A percentile compares a stretch with the other conserved stretches of the same genome.
Conservation (phyloP, 2,797 vertebrate genomes). For the Chelidonichthys spinosus region DNA sequence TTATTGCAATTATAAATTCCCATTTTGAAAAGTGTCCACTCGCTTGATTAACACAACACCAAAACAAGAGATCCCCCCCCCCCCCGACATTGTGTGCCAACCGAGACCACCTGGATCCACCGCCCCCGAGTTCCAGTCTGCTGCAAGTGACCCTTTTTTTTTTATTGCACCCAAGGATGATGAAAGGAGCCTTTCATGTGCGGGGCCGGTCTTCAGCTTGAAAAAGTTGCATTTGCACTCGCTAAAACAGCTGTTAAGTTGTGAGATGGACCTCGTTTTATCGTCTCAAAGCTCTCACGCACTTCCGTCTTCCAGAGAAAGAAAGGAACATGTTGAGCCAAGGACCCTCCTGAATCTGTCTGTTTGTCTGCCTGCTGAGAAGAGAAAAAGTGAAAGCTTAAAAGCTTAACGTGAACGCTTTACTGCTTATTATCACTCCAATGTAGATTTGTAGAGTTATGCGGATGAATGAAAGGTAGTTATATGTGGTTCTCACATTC, state of each 20-base stretch:
- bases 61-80: constrained; percentile 16
- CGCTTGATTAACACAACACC: not conserved
- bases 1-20: constrained; percentile 18
- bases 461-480: not conserved
- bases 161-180: constrained; percentile 52
- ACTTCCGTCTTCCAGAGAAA: constrained; percentile 30
- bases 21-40: constrained; percentile 13
- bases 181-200: constrained; percentile 70
- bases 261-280: constrained; percentile 42
- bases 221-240: constrained; percentile 58
- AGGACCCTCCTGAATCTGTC: constrained; percentile 9
- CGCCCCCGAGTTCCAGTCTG: constrained; percentile 45
- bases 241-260: constrained; percentile 67
- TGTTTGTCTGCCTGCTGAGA: constrained; percentile 28
- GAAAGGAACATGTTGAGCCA: constrained; percentile 26
- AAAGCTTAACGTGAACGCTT: constrained; percentile 23
- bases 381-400: not conserved
- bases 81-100: constrained; percentile 28
- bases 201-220: constrained; percentile 39
- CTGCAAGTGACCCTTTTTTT: constrained; percentile 37
- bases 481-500: constrained; percentile 24
- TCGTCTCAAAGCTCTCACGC: constrained; percentile 25
- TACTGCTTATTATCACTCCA: constrained; percentile 13
- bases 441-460: constrained; percentile 5
- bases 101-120: constrained; percentile 51